A percentile compares a stretch with the other conserved stretches of the same genome.
Conservation (phyloP, 2,797 vertebrate species). For the Psittacula echo region DNA sequence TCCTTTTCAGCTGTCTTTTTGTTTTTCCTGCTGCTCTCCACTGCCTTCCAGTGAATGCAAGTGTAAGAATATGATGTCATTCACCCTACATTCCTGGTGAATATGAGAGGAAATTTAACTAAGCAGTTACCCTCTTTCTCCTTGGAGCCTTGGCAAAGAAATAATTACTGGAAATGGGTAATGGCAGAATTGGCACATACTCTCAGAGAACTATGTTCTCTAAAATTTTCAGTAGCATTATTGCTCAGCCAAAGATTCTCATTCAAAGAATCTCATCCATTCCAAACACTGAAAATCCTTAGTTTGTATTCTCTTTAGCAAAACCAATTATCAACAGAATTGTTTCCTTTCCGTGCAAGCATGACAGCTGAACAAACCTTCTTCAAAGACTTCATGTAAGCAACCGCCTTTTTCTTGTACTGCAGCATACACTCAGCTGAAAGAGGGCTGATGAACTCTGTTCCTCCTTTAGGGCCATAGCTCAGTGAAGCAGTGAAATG, state of each 20-base stretch:
- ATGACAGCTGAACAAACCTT: conserved; percentile 81
- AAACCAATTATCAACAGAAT: neutral
- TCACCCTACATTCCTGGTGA: neutral
- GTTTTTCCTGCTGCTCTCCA: neutral
- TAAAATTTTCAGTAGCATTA: neutral
- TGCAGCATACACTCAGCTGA: conserved; percentile 92
- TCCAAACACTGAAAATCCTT: neutral
- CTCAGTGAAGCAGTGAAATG: conserved; percentile 88
- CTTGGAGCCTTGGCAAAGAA: neutral
- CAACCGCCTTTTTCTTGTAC: conserved; percentile 91
- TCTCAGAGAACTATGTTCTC: neutral
- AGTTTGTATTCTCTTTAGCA: neutral
- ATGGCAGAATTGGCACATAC: neutral
- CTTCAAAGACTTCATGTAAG: conserved; percentile 86
- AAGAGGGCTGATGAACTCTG: conserved; percentile 84
- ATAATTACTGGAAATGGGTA: conserved; percentile 6
- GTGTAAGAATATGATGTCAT: neutral
- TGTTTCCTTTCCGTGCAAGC: neutral
- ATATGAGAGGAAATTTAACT: neutral
- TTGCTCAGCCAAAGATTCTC: neutral
- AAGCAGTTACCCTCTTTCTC: neutral
- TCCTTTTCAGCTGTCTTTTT: neutral
- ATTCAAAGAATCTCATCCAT: neutral
- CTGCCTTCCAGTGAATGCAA: neutral
- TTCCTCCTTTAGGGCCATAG: conserved; percentile 85